phyloP scores from a whole-genome alignment of 2,888 invertebrate species.

The Gryllus longicercus region DNA sequence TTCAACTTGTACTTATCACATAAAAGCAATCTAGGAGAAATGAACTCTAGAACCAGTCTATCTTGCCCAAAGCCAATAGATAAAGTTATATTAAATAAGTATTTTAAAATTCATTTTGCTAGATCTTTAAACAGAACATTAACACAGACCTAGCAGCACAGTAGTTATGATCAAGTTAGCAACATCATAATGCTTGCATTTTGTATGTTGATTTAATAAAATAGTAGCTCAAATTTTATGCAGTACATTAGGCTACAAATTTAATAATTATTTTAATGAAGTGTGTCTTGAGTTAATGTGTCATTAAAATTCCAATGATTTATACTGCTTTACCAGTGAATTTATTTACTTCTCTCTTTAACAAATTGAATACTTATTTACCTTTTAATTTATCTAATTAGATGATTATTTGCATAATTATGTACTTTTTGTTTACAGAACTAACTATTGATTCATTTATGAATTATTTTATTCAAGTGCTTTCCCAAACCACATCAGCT shows the following conservation, averaged over 20 bases:
- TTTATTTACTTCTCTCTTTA: not conserved
- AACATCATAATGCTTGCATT: not conserved
- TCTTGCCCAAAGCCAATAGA: slow-evolving; percentile 31
- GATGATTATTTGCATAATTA: slow-evolving; percentile 21
- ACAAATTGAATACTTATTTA: slow-evolving; percentile 47
- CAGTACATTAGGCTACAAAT: not conserved
- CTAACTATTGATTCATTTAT: slow-evolving; percentile 21
- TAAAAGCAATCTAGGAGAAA: slow-evolving; percentile 34
- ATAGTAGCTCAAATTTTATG: slow-evolving; percentile 7
- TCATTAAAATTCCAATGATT: not conserved
- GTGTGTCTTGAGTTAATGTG: not conserved
- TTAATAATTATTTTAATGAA: not conserved
- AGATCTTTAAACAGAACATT: slow-evolving; percentile 17
- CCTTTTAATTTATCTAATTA: slow-evolving; percentile 47
- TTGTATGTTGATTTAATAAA: not conserved
- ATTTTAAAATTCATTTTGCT: slow-evolving; percentile 20
- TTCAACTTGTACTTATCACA: slow-evolving; percentile 6
- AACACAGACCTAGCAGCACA: slow-evolving; percentile 10
- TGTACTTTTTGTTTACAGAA: slow-evolving; percentile 24
- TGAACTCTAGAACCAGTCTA: slow-evolving; percentile 33
- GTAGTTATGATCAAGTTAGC: not conserved
- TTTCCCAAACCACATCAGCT: slow-evolving; percentile 33
- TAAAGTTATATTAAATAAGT: slow-evolving; percentile 25
- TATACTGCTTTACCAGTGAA: slow-evolving; percentile 11
- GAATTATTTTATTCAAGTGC: slow-evolving; percentile 26